Base-by-base conservation (phyloP, 2,797 vertebrate species). In the Onychomys torridus region DNA sequence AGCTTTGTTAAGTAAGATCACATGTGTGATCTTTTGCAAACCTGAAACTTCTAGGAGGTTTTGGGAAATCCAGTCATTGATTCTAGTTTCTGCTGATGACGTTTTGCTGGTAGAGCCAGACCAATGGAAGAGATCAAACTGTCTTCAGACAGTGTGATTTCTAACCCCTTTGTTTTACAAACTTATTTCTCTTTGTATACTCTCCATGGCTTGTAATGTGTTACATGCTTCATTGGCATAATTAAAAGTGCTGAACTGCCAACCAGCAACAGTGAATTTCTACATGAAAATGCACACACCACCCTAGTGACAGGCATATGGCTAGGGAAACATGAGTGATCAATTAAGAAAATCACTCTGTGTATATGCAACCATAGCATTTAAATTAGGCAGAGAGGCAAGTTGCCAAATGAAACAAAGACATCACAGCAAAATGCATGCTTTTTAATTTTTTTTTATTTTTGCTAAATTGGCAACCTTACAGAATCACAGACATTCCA, bases 231-330 rank as follows among this genome's bases (percentile, higher is more conserved):
- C 32, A 85, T 65, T 71, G 87, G 69, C 69, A 81, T 87, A 85
- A 55, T 71, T 86, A 73, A 81, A 90, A 78, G 34, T 78, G 57
- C 61, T 19, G 11, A 95, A 43, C 23, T 90, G 9, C 34, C 73
- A 96, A 76, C 67, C 71, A 40, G 63, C 13, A 96, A 52, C 25
- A 83, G 63, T 90, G 85, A 90, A 55, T 90, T 94, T 37, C 78
- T 85, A 49, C 32, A 86, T 52, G 76, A 93, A 96, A 96, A 94
- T 82, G 16, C 29, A 34, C 32, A 89, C 23, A 16, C 34, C 23
- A 16, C 34, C 43, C 32, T 75, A 82, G 91, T 87, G 91, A 88
- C 40, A 94, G 79, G 61, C 96, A 87, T 93, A 85, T 93, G 86
- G 73, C 29, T 81, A 88, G 55, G 79, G 27, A 94, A 92, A 12